Conservation (phyloP, 2,888 invertebrate species). For the Aphrophora alni region DNA sequence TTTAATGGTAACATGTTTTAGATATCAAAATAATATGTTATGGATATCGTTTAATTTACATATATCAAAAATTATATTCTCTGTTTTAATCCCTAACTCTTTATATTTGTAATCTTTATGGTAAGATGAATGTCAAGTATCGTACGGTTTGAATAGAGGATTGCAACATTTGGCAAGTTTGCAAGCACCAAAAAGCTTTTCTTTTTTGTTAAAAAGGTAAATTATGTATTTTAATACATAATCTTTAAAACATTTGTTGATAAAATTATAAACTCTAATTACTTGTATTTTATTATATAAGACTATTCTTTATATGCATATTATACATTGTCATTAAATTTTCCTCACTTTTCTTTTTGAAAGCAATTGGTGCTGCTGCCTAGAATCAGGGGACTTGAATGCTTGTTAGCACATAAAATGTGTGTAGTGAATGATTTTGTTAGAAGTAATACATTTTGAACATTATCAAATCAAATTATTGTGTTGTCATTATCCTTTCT, state of each 20-base stretch:
- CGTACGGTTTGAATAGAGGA: not conserved
- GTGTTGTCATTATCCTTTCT: not conserved
- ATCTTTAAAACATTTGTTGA: no score
- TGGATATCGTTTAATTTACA: conserved; percentile 27
- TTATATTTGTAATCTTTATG: conserved; percentile 1
- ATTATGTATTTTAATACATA: no score
- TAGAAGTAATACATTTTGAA: conserved; percentile 39
- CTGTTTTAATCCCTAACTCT: conserved; percentile 2
- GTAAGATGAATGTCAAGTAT: not conserved
- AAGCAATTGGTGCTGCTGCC: not conserved
- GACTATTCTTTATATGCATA: no score
- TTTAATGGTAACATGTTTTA: conserved; percentile 7
- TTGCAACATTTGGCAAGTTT: conserved; percentile 5
- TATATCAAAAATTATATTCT: conserved; percentile 33
- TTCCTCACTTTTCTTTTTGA: not conserved
- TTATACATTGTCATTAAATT: no score
- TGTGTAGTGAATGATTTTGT: conserved; percentile 37
- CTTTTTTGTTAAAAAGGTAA: not conserved
- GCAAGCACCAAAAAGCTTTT: not conserved
- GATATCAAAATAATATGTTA: conserved; percentile 29
- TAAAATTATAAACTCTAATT: no score
- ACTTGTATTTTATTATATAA: no score
- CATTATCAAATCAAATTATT: conserved; percentile 27
- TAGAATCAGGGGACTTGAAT: not conserved
- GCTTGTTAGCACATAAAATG: conserved; percentile 1